Percentiles rank a stretch among this genome's conserved stretches.
Conservation (phyloP, 2,888 invertebrate genomes). For the Nomada lathburiana region DNA sequence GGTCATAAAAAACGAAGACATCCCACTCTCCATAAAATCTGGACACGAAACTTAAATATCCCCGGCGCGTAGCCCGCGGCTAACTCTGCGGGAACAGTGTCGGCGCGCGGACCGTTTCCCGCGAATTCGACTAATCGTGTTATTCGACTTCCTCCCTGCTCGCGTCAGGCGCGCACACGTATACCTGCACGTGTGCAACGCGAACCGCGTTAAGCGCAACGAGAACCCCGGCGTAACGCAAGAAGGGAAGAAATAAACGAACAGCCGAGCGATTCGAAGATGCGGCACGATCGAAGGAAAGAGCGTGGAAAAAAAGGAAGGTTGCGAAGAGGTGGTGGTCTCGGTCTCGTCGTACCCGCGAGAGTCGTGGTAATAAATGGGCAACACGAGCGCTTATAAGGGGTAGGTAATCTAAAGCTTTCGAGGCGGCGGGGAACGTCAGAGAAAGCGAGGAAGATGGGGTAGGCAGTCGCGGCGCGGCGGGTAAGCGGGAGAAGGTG, state of each 20-base stretch:
- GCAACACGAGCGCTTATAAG: slow-evolving; percentile 84
- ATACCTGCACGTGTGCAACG: slow-evolving; percentile 11
- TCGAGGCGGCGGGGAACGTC: slow-evolving; percentile 73
- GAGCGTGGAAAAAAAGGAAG: slow-evolving; percentile 48
- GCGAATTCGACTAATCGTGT: slow-evolving; percentile 66
- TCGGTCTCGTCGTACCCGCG: slow-evolving; percentile 77
- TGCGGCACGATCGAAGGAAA: slow-evolving; percentile 13
- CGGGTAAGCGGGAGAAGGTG: slow-evolving; percentile 48
- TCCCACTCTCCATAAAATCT: background rate
- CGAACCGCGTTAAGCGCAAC: slow-evolving; percentile 55
- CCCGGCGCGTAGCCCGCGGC: slow-evolving; percentile 21
- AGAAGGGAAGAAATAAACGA: slow-evolving; percentile 44
- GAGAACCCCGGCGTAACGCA: slow-evolving; percentile 44
- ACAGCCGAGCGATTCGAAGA: slow-evolving; percentile 30
- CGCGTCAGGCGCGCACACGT: background rate
- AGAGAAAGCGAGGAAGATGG: slow-evolving; percentile 56
- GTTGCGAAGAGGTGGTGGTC: slow-evolving; percentile 59
- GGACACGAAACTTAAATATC: slow-evolving; percentile 32
- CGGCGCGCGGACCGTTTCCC: slow-evolving; percentile 35
- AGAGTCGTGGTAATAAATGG: slow-evolving; percentile 83
- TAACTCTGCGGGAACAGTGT: slow-evolving; percentile 1
- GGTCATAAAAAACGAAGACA: background rate
- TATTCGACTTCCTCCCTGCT: slow-evolving; percentile 52
- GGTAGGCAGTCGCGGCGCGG: slow-evolving; percentile 52
- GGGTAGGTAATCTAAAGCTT: slow-evolving; percentile 84